phyloP scores from a whole-genome alignment of 2,113 vertebrate species.

The Callocephalon fimbriatum region DNA sequence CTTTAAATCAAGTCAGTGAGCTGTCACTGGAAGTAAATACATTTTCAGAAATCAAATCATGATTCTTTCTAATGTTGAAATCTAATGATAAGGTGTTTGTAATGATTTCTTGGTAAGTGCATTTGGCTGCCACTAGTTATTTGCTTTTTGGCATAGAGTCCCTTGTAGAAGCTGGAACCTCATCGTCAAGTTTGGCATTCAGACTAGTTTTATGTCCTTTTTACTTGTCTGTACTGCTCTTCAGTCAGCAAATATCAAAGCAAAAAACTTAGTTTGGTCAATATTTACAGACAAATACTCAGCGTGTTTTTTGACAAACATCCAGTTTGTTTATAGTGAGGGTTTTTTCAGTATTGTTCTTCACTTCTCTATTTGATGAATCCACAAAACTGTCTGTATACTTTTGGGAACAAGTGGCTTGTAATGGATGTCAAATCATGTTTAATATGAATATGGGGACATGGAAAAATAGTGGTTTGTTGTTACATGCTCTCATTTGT shows the following conservation, averaged over 20 bases:
- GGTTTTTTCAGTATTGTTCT: neutral
- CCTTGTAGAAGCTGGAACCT: neutral
- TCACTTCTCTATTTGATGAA: neutral
- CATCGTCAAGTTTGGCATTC: neutral
- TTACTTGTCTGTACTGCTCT: conserved; percentile 22
- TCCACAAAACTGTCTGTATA: neutral
- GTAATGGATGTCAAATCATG: neutral
- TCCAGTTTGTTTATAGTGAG: conserved; percentile 7
- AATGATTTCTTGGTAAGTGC: neutral
- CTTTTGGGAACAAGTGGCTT: conserved; percentile 12
- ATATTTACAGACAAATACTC: conserved; percentile 60
- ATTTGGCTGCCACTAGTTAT: neutral
- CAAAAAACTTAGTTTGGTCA: conserved; percentile 33
- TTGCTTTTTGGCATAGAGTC: neutral
- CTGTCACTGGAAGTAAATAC: neutral
- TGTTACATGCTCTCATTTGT: neutral
- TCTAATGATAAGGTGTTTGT: neutral
- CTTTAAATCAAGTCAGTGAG: neutral
- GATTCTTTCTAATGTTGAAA: neutral
- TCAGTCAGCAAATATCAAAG: conserved; percentile 22
- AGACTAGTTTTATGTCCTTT: conserved; percentile 12
- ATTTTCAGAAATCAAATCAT: neutral
- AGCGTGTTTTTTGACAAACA: conserved; percentile 60
- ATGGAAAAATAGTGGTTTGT: neutral
- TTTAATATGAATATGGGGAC: neutral